Evolutionary conservation across 2,113 vertebrate species (phyloP), one percentile per base, ranked within the genome.

Genomic region (Notarius lentiginosus): DNA sequence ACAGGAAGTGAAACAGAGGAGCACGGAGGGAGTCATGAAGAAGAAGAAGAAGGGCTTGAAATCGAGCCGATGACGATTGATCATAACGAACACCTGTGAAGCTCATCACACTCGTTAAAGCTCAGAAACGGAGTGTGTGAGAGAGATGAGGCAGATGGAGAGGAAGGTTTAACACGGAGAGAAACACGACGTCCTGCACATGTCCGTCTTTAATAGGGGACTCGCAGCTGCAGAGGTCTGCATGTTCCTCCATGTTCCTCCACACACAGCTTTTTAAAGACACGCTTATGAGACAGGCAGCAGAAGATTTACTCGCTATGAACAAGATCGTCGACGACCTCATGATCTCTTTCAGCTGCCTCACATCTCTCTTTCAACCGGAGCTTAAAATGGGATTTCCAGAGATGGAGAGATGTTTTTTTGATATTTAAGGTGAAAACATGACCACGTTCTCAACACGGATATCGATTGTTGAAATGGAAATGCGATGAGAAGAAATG

Each of bases 71-170:
- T 68, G 56, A 72, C 22, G 15, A 34, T 84, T 30, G 5, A 86
- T 87, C 80, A 79, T 92, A 93, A 92, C 90, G 89, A 92, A 92
- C 91, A 93, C 90, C 92, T 92, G 91, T 83, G 24, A 90, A 86
- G 91, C 88, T 72, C 86, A 86, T 91, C 79, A 68, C 82, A 86
- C 85, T 91, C 88, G 53, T 91, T 89, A 89, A 89, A 86, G 81
- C 22, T 1, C 76, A 63, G 55, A 75, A 47, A 24, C 60, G 15
- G 41, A 70, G 84, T 63, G 24, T 18, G 58, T 63, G 47, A 7
- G 75, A 73, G 76, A 17, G 82, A 84, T 56, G 30, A 47, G 70
- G 41, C 77, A 30, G 70, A 73, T 76, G 68, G 14, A 55, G n/a
- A 70, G 1, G 47, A 20, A 55, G 34, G 41, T 56, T 66, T 56